Conservation (phyloP, 2,113 vertebrate species). For the Embiotoca jacksoni region DNA sequence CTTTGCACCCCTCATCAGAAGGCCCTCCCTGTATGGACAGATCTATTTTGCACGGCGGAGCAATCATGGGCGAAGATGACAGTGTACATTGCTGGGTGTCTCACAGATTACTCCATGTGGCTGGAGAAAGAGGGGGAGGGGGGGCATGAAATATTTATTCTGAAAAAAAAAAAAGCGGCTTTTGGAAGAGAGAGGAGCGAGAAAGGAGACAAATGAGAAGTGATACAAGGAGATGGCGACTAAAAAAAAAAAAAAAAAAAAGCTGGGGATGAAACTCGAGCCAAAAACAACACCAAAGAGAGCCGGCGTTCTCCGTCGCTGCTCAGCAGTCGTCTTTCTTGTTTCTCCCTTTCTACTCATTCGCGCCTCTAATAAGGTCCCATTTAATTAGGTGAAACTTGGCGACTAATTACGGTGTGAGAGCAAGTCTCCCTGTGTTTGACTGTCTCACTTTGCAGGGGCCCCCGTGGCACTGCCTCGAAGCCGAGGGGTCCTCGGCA, state of each 20-base stretch:
- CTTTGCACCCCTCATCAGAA: constrained; percentile 50
- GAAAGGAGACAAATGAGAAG: background rate
- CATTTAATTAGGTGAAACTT: constrained; percentile 83
- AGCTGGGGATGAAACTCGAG: background rate
- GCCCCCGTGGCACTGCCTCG: constrained; percentile 50
- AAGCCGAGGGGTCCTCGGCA: constrained; percentile 61
- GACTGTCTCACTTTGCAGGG: constrained; percentile 48
- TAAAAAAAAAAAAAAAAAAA: background rate
- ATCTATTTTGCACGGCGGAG: constrained; percentile 59
- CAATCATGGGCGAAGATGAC: constrained; percentile 54
- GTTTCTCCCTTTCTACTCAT: constrained; percentile 24
- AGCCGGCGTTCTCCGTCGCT: background rate
- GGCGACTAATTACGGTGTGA: constrained; percentile 73
- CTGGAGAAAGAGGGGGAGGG: background rate
- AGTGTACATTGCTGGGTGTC: constrained; percentile 44
- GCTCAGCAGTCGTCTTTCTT: constrained; percentile 7
- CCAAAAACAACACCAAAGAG: constrained; percentile 12
- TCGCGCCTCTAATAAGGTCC: constrained; percentile 69
- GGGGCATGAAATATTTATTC: constrained; percentile 67
- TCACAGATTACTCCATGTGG: constrained; percentile 37
- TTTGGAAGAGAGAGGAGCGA: background rate
- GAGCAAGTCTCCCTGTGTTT: constrained; percentile 59
- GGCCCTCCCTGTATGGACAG: constrained; percentile 39
- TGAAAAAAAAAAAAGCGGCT: constrained; percentile 30
- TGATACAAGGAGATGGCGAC: background rate